A percentile compares a stretch with the other conserved stretches of the same genome.
Evolutionary conservation across 2,888 invertebrate species (phyloP).

Genomic region (Drosophila nr. perissopoda): DNA sequence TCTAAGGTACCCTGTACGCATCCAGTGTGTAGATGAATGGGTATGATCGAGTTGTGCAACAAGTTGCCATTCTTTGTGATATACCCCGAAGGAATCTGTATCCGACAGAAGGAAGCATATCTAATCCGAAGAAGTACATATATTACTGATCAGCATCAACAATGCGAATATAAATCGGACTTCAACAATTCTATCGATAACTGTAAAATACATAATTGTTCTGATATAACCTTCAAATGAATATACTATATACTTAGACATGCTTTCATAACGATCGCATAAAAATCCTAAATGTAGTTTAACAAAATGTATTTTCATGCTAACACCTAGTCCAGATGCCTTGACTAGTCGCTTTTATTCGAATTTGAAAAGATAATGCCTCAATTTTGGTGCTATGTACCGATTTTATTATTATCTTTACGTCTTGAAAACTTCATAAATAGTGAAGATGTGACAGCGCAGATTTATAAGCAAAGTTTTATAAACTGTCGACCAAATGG

Average conservation of each 20-base stretch:
- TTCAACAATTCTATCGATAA: background rate
- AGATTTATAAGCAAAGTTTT: background rate
- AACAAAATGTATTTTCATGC: too few species aligned
- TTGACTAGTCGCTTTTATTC: too few species aligned
- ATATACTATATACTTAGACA: background rate
- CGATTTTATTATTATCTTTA: background rate
- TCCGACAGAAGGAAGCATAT: background rate
- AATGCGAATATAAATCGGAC: background rate
- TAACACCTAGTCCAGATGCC: too few species aligned
- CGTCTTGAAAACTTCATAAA: background rate
- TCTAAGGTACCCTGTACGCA: slow-evolving; percentile 6
- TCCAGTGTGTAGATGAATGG: background rate
- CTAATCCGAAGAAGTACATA: background rate
- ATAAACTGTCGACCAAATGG: background rate
- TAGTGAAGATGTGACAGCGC: background rate
- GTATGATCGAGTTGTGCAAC: background rate
- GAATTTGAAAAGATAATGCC: background rate
- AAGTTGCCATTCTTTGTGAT: background rate
- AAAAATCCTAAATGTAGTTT: background rate
- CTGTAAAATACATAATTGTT: background rate
- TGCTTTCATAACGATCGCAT: background rate
- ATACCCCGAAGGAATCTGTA: background rate
- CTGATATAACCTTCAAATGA: background rate
- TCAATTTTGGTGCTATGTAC: background rate
- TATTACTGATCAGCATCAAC: background rate